Evolutionary conservation across 1,140 invertebrate species (phyloP), one percentile per base, ranked within the genome.

Genomic region (Scylla paramamosain): DNA sequence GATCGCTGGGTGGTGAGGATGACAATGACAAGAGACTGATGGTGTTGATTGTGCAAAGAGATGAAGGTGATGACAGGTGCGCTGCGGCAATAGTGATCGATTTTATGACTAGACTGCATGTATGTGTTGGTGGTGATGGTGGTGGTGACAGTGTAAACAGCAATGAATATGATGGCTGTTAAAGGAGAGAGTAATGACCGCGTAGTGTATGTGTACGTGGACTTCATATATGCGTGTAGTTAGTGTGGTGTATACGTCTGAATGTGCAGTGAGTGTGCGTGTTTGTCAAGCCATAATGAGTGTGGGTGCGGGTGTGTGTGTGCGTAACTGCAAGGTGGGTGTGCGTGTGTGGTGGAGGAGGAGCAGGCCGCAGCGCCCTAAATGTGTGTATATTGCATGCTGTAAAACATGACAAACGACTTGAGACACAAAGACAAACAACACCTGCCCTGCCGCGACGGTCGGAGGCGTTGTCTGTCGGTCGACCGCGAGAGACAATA

Each of bases 341-440:
- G 67, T 77, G 67, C 20, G n/a, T 77, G 67, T 59, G 52, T 77
- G 67, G 67, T 77, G 67, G 67, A 20, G 67, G 67, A 20, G 67
- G 67, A n/a, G 20, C 67, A 77, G 67, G 67, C 67, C 67, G 67
- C 67, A 77, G 20, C 67, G 67, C 67, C 67, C 67, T 77, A 77
- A 77, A 77, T 77, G 67, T 77, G 67, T 77, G 67, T 77, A 77
- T 77, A 77, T 77, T 77, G 67, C 67, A 77, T 77, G 67, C 67
- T 77, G 67, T 77, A 77, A 77, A 77, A 77, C 67, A 77, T 77
- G 67, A 77, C 67, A 77, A 77, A 77, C 67, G 67, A 77, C 20
- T 8, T 20, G 4, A 12, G 12, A 77, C 67, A 77, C 67, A 77
- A 77, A 77, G 67, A 77, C 67, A 77, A 77, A 77, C 67, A 77